Evolutionary conservation across 64 coral and sea anemone genomes (phyloP).

Genomic region (Actinia equina): DNA sequence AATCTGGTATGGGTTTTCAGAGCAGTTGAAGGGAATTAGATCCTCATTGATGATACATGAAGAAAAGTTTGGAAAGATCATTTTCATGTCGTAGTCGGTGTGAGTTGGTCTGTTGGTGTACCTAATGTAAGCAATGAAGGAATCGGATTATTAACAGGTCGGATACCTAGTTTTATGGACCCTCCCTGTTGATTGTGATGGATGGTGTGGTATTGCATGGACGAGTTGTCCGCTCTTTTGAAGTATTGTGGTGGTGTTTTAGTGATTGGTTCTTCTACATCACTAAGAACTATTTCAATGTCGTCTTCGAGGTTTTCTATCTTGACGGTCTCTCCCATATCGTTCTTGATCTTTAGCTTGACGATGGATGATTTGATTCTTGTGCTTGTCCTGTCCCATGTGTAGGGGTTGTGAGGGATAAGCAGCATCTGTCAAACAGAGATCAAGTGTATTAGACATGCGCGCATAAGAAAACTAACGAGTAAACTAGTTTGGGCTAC

Average conservation of each 20-base stretch:
- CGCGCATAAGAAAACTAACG: too few relatives aligned
- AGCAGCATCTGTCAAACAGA: constrained; percentile 1
- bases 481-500: too few relatives aligned
- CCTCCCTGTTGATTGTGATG: background rate
- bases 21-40: constrained; percentile 13
- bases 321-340: background rate
- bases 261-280: background rate
- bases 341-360: constrained; percentile 11
- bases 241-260: background rate
- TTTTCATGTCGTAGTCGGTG: constrained; percentile 11
- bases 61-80: constrained; percentile 31
- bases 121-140: constrained; percentile 23
- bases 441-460: too few relatives aligned
- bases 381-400: constrained; percentile 30
- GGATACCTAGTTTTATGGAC: constrained; percentile 18
- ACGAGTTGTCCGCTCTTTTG: constrained; percentile 19
- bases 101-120: constrained; percentile 1
- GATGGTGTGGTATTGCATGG: constrained; percentile 39
- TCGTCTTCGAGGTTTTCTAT: constrained; percentile 25
- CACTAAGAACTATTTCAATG: constrained; percentile 24
- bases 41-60: background rate
- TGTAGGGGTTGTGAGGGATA: constrained; percentile 34
- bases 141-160: constrained; percentile 17
- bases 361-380: constrained; percentile 28
- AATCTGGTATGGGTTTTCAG: constrained; percentile 18